phyloP scores from a whole-genome alignment of 2,797 vertebrate genomes.

The Emys orbicularis region DNA sequence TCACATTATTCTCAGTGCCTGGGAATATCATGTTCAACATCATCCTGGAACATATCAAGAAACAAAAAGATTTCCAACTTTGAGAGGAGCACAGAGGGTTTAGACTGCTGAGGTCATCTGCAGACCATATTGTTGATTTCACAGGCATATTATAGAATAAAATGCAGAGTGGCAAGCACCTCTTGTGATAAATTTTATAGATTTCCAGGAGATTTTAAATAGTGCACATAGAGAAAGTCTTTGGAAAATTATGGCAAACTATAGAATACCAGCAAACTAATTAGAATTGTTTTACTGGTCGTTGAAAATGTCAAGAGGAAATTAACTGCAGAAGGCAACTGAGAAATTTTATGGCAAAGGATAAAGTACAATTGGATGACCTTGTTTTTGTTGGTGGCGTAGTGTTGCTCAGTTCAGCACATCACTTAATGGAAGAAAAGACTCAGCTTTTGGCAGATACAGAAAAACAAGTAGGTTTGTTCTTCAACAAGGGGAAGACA shows the following conservation, averaged over 20 bases:
- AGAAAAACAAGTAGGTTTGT: background rate
- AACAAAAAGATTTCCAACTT: background rate
- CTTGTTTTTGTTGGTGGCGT: background rate
- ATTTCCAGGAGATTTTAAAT: background rate
- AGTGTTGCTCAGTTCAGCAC: background rate
- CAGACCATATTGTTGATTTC: background rate
- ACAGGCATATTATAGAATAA: background rate
- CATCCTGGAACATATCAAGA: background rate
- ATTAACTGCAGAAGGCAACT: background rate
- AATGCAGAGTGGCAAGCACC: background rate
- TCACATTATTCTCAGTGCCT: background rate
- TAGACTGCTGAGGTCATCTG: background rate
- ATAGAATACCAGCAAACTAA: background rate
- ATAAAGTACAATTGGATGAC: background rate
- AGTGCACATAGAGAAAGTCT: background rate
- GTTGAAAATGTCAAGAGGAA: background rate
- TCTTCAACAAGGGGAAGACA: background rate
- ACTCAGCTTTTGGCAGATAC: background rate
- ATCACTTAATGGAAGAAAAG: background rate
- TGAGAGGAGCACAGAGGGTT: background rate
- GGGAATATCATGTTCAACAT: background rate
- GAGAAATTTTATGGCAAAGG: background rate
- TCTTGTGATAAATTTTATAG: background rate
- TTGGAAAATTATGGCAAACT: background rate
- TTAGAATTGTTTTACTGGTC: background rate